Percentiles rank a stretch among this genome's conserved stretches.
phyloP scores from a whole-genome alignment of 2,888 invertebrate species.

The Candidula unifasciata region DNA sequence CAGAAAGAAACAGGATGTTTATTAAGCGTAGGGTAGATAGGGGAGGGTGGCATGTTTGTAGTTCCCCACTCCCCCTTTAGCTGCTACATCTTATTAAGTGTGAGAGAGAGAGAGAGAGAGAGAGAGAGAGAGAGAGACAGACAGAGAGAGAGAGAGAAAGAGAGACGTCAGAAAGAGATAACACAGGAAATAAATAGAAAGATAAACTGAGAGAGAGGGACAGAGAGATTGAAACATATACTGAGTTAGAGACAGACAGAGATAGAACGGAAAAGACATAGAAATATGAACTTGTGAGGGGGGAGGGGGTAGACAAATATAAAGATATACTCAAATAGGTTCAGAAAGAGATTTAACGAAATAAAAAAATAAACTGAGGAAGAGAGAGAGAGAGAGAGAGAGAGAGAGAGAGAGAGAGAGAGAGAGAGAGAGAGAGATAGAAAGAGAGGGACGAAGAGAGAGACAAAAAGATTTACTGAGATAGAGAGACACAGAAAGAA shows the following conservation, averaged over 20 bases:
- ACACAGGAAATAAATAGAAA: not conserved
- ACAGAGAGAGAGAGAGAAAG: not conserved
- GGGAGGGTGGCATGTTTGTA: not conserved
- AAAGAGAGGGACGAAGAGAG: not conserved
- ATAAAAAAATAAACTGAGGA: too few species aligned
- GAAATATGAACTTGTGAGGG: too few species aligned
- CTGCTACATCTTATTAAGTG: not conserved
- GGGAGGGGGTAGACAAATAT: too few species aligned
- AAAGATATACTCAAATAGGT: too few species aligned
- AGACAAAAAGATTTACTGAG: not conserved
- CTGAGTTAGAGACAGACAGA: too few species aligned
- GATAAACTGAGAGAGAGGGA: not conserved
- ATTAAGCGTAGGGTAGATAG: not conserved
- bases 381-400: not conserved
- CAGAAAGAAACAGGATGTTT: too few species aligned
- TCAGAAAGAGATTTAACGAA: too few species aligned
- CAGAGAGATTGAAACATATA: not conserved
- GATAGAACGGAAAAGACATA: too few species aligned
- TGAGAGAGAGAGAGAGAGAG: not conserved
- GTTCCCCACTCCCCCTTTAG: too few species aligned
- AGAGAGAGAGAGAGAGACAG: not conserved
- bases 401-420: not conserved
- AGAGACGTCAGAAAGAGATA: not conserved
- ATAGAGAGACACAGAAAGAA: not conserved
- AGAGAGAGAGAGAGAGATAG: not conserved